phyloP scores from a whole-genome alignment of 2,113 vertebrate genomes.

The Marcusenius ussheri region DNA sequence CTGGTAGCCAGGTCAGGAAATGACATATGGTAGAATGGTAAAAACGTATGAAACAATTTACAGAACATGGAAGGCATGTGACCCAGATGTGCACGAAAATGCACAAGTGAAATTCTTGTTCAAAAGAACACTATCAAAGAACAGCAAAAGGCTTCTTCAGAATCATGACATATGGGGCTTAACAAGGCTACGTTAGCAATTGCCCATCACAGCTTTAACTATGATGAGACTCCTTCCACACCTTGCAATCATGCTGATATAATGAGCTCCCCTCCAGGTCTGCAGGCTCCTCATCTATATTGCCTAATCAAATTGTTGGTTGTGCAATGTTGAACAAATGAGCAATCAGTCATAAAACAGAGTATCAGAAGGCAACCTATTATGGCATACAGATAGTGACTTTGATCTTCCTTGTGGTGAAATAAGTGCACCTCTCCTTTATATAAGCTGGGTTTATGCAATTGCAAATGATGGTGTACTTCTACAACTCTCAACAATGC shows the following conservation, averaged over 20 bases:
- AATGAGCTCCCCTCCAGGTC: neutral
- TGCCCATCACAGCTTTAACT: conserved; percentile 1
- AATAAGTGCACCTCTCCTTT: neutral
- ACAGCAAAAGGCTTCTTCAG: neutral
- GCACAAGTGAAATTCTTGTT: neutral
- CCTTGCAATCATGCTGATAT: neutral
- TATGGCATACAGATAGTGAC: neutral
- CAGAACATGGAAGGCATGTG: neutral
- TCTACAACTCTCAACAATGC: neutral
- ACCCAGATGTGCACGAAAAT: neutral
- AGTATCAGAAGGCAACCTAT: neutral
- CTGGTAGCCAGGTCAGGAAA: neutral
- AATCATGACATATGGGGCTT: neutral
- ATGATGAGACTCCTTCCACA: neutral
- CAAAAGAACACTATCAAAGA: neutral
- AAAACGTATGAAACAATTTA: neutral
- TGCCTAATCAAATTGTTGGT: conserved; percentile 6
- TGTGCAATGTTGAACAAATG: conserved; percentile 1
- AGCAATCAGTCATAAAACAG: conserved; percentile 2
- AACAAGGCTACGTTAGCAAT: neutral
- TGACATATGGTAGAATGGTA: neutral
- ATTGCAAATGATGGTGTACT: neutral
- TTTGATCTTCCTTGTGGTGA: neutral
- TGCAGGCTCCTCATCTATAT: neutral
- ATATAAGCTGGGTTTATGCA: neutral